Evolutionary conservation across 2,113 vertebrate species (phyloP).

Genomic region (Prolemur simus): DNA sequence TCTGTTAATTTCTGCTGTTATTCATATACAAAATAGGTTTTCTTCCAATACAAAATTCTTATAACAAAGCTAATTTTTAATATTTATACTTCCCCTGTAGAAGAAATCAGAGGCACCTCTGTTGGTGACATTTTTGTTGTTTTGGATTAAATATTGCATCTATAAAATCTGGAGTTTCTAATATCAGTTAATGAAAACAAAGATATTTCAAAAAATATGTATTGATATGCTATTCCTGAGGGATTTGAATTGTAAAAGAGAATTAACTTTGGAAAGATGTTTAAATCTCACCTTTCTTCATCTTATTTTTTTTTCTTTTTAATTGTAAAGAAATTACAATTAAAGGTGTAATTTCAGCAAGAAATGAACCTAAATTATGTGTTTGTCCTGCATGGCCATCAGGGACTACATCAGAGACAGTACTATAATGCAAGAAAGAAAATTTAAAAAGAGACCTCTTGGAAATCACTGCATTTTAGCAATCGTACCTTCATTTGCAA

Average conservation of each 20-base stretch:
- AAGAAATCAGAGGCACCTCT: background rate
- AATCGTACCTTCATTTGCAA: background rate
- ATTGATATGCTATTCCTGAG: background rate
- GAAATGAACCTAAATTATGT: background rate
- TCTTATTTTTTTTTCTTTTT: background rate
- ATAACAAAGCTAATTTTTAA: background rate
- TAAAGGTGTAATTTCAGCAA: too few species aligned
- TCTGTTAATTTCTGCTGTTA: background rate
- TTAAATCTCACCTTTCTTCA: background rate
- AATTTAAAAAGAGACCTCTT: background rate
- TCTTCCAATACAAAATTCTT: background rate
- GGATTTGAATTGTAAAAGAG: background rate
- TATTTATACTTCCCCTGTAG: background rate
- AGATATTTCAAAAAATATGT: slow-evolving; percentile 25
- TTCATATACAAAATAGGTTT: background rate
- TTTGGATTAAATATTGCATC: slow-evolving; percentile 46
- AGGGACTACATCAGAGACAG: background rate
- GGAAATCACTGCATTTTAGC: background rate
- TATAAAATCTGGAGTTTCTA: background rate
- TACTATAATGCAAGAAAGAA: background rate
- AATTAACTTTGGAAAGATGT: background rate
- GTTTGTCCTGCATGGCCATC: background rate
- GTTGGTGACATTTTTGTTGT: background rate
- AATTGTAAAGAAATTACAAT: slow-evolving; percentile 29
- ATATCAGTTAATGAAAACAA: background rate